These are phyloP conservation scores for Mesembrinibis cayennensis DNA, from an alignment of 2,113 vertebrate genomes.

Conservation along the genomic window DNA sequence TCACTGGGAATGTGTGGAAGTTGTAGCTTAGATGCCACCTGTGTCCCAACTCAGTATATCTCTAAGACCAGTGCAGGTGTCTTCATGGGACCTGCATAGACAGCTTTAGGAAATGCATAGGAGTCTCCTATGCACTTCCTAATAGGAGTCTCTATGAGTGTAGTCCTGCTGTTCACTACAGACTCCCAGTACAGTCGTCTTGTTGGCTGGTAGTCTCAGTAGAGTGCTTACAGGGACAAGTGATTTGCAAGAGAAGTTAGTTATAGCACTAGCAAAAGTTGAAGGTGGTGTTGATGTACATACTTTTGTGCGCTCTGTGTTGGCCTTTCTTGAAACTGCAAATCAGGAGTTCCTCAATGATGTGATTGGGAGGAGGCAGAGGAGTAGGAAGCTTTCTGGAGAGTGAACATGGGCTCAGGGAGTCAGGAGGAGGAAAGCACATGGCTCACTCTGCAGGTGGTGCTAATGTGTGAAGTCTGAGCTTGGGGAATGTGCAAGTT, in stretches of 20 bases:
- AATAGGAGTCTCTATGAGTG: fast-evolving
- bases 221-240: neutral
- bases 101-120: neutral
- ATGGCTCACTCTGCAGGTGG: fast-evolving
- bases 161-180: neutral
- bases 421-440: neutral
- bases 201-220: neutral
- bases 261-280: neutral
- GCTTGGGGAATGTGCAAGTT: neutral
- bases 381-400: neutral
- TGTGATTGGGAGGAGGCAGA: neutral
- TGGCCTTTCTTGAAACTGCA: neutral
- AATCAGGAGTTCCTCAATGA: neutral
- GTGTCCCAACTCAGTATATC: neutral
- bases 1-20: neutral
- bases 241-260: neutral
- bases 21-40: neutral
- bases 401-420: neutral
- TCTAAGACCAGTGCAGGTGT: neutral
- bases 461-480: neutral
- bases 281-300: neutral
- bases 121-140: neutral
- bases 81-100: neutral
- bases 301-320: fast-evolving
- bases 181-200: neutral